Conservation (phyloP, 2,888 invertebrate genomes). For the Magallana nippona region DNA sequence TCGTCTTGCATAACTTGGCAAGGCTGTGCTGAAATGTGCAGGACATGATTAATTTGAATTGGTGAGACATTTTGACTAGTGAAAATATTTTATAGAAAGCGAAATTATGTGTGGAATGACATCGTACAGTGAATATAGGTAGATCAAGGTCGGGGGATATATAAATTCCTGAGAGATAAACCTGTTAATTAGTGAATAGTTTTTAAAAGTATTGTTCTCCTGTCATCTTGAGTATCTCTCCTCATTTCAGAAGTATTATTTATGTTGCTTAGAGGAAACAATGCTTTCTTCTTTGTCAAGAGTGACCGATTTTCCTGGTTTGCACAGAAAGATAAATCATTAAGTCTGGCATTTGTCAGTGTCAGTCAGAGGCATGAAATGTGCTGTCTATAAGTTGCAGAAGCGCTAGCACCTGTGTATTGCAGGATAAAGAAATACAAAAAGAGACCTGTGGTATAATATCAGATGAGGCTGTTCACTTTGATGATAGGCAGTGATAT, state of each 20-base stretch:
- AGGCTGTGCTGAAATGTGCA: too few relatives aligned
- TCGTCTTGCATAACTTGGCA: too few relatives aligned
- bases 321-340: constrained; percentile 1
- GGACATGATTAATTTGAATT: too few relatives aligned
- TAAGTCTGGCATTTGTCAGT: constrained; percentile 26
- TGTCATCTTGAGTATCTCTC: not conserved
- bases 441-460: too few relatives aligned
- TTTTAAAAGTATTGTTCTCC: not conserved
- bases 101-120: too few relatives aligned
- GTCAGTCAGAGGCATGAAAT: constrained; percentile 11
- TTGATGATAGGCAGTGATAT: not conserved
- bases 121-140: too few relatives aligned
- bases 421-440: too few relatives aligned
- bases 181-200: not conserved
- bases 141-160: not conserved
- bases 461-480: not conserved
- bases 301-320: constrained; percentile 3
- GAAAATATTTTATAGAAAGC: too few relatives aligned
- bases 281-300: not conserved
- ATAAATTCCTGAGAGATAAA: not conserved
- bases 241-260: not conserved
- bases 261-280: constrained; percentile 19
- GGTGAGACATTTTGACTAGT: too few relatives aligned
- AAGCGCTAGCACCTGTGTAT: not conserved
- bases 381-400: constrained; percentile 15